These are phyloP conservation scores for Oryzias curvinotus DNA, from an alignment of 2,113 vertebrate species.

Conservation along the genomic window DNA sequence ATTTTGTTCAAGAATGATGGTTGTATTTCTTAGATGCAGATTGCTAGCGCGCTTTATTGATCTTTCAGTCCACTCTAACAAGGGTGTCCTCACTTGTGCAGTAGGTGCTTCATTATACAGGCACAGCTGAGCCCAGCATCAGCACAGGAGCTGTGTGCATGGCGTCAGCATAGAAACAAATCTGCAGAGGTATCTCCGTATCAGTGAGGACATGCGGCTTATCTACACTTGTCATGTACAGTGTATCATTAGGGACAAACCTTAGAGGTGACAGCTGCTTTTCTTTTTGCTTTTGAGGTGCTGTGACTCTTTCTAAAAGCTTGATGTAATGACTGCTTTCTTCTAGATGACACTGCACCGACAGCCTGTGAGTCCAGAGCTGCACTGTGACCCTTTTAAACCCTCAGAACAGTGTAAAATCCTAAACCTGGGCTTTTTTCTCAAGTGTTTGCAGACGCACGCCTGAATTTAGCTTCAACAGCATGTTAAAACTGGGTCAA, in stretches of 20 bases:
- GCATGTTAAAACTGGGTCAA: constrained; percentile 27
- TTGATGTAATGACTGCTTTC: background rate
- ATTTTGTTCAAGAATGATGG: background rate
- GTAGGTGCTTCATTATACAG: constrained; percentile 25
- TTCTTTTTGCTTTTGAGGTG: background rate
- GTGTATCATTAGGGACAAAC: background rate
- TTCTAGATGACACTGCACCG: background rate
- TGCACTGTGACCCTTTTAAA: no score
- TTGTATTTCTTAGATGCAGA: constrained; percentile 2
- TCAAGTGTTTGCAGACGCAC: background rate
- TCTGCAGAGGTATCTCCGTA: constrained; percentile 9
- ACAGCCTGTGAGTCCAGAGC: no score
- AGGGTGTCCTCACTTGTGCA: constrained; percentile 8
- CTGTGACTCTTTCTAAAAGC: background rate
- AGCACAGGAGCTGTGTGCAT: constrained; percentile 2
- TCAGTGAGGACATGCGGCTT: constrained; percentile 14
- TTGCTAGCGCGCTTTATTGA: constrained; percentile 20
- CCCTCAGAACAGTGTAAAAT: no score
- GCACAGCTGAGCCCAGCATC: constrained; percentile 36
- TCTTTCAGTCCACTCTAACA: constrained; percentile 21
- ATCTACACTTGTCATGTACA: constrained; percentile 12
- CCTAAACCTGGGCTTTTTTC: background rate
- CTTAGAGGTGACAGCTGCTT: constrained; percentile 5
- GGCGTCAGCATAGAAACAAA: constrained; percentile 6
- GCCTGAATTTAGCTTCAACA: constrained; percentile 8